phyloP scores from a whole-genome alignment of 2,888 invertebrate genomes.

The Anthophora plumipes region DNA sequence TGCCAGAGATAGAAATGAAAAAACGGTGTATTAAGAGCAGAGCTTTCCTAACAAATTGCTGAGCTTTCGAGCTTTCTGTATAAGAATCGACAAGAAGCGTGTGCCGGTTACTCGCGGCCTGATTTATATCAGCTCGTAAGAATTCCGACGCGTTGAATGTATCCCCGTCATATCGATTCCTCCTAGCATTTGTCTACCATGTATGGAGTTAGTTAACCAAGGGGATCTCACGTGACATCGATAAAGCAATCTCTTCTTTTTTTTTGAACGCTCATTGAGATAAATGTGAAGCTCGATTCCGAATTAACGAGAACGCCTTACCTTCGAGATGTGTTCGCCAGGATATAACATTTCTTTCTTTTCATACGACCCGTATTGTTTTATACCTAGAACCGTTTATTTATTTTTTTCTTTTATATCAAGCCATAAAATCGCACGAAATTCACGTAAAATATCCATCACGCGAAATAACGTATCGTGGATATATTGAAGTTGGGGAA shows the following conservation, averaged over 20 bases:
- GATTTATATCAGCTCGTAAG: conserved; percentile 65
- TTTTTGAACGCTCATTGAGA: neutral
- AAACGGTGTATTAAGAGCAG: conserved; percentile 39
- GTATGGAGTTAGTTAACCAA: conserved; percentile 31
- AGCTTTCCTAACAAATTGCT: conserved; percentile 45
- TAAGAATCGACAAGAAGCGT: conserved; percentile 65
- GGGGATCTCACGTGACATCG: neutral
- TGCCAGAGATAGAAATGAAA: conserved; percentile 39
- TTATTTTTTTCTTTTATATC: conserved; percentile 26
- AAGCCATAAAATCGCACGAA: conserved; percentile 29
- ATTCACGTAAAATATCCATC: conserved; percentile 8
- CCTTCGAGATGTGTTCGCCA: neutral
- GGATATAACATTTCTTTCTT: neutral
- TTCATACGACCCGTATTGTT: neutral
- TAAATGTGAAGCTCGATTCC: neutral
- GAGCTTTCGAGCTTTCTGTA: conserved; percentile 56
- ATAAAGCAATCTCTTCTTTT: conserved; percentile 6
- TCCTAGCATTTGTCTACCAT: conserved; percentile 10
- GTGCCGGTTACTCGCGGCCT: conserved; percentile 49
- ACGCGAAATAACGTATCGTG: conserved; percentile 1
- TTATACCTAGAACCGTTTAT: neutral
- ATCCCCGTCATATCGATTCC: conserved; percentile 61
- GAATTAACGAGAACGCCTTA: conserved; percentile 9
- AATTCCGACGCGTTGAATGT: conserved; percentile 45
- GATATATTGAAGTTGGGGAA: conserved; percentile 3